phyloP scores from a whole-genome alignment of 2,797 vertebrate genomes.

The Rhynchotus rufescens region DNA sequence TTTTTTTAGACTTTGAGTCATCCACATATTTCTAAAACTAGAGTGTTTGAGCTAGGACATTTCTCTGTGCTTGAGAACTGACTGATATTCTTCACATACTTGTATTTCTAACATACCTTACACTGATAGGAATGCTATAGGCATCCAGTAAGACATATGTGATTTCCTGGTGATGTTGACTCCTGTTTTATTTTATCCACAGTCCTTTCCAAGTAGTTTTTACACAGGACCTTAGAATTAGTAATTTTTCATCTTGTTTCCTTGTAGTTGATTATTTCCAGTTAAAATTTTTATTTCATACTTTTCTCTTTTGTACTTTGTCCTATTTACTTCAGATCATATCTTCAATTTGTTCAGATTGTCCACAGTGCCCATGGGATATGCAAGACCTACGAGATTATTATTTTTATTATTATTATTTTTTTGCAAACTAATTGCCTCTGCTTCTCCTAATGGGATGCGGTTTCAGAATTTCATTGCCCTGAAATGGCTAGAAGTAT shows the following conservation, averaged over 20 bases:
- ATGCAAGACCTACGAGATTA: not conserved
- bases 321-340: constrained; percentile 21
- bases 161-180: not conserved
- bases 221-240: not conserved
- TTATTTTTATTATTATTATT: not conserved
- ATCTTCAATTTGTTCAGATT: constrained; percentile 23
- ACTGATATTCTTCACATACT: not conserved
- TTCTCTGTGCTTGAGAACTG: not conserved
- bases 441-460: constrained; percentile 18
- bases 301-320: not conserved
- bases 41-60: not conserved
- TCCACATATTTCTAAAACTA: not conserved
- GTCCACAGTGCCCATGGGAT: not conserved
- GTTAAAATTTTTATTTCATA: not conserved
- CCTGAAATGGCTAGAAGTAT: constrained; percentile 13
- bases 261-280: not conserved
- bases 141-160: not conserved
- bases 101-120: not conserved
- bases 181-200: not conserved
- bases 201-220: not conserved
- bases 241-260: not conserved
- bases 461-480: not conserved
- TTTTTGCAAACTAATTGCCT: constrained; percentile 30
- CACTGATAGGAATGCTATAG: not conserved
- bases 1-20: not conserved